Percentiles rank a stretch among this genome's conserved stretches.
phyloP scores from a whole-genome alignment of 1,140 invertebrate species.

The Papilio helenus region DNA sequence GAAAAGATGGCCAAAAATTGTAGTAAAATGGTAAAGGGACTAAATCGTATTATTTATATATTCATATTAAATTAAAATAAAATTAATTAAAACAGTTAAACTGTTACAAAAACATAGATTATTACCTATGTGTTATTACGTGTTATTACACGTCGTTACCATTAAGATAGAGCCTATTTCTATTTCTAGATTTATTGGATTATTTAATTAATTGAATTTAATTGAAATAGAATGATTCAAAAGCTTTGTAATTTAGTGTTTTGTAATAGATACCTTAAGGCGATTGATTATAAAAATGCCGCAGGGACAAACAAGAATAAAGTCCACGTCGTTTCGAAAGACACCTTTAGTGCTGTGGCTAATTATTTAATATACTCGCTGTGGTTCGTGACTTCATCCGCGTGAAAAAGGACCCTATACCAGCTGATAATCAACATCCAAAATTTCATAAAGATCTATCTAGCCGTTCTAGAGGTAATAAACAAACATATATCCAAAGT shows the following conservation, averaged over 20 bases:
- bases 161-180: not conserved
- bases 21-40: no score
- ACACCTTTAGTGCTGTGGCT: not conserved
- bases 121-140: no score
- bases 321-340: not conserved
- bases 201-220: conserved; percentile 16
- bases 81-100: no score
- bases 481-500: no score
- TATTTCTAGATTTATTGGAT: not conserved
- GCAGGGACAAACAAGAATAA: conserved; percentile 4
- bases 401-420: not conserved
- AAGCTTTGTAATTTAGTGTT: not conserved
- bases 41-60: no score
- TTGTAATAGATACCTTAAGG: not conserved
- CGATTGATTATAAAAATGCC: conserved; percentile 11
- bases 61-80: no score
- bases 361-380: not conserved
- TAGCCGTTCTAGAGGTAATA: no score
- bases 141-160: not conserved
- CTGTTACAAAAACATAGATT: no score
- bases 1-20: no score
- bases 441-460: no score
- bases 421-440: no score
- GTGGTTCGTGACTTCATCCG: not conserved
- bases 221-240: not conserved